phyloP scores from a whole-genome alignment of 2,797 vertebrate genomes.

The Enteromius fasciolatus region DNA sequence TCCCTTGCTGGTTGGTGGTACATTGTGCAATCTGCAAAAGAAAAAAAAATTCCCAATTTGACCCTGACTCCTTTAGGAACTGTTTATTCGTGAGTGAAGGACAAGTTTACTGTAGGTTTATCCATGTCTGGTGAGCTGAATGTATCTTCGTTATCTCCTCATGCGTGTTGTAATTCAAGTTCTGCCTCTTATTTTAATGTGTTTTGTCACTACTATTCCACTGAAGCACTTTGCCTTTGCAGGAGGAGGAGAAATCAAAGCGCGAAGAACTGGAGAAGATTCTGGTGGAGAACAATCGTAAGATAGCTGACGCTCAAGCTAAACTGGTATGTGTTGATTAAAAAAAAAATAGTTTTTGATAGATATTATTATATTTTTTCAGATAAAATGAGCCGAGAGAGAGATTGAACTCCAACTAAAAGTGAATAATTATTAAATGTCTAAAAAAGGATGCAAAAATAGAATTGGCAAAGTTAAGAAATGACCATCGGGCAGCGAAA shows the following conservation, averaged over 20 bases:
- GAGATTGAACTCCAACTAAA: too few species aligned
- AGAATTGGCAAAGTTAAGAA: too few species aligned
- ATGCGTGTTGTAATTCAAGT: background rate
- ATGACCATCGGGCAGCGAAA: too few species aligned
- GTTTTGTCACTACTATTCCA: background rate
- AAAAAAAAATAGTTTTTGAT: too few species aligned
- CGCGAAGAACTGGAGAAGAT: constrained; percentile 98
- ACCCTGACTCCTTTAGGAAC: constrained; percentile 38
- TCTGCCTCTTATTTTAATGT: background rate
- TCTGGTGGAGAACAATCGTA: constrained; percentile 99
- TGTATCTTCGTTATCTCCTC: constrained; percentile 20
- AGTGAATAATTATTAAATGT: too few species aligned
- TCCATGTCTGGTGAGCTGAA: constrained; percentile 35
- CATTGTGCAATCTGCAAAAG: background rate
- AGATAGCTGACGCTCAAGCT: constrained; percentile 99
- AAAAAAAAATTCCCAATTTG: constrained; percentile 1
- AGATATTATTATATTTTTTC: too few species aligned
- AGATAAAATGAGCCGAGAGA: too few species aligned
- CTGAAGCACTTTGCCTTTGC: constrained; percentile 84
- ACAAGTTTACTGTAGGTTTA: constrained; percentile 42
- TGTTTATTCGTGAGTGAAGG: constrained; percentile 37
- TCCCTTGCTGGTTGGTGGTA: constrained; percentile 24
- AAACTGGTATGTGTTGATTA: constrained; percentile 86
- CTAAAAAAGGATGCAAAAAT: too few species aligned
- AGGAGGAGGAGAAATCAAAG: constrained; percentile 99